These are phyloP conservation scores for Spongia lamella DNA, from an alignment of 37 sponge, comb jelly and placozoan genomes.

Conservation along the genomic window DNA sequence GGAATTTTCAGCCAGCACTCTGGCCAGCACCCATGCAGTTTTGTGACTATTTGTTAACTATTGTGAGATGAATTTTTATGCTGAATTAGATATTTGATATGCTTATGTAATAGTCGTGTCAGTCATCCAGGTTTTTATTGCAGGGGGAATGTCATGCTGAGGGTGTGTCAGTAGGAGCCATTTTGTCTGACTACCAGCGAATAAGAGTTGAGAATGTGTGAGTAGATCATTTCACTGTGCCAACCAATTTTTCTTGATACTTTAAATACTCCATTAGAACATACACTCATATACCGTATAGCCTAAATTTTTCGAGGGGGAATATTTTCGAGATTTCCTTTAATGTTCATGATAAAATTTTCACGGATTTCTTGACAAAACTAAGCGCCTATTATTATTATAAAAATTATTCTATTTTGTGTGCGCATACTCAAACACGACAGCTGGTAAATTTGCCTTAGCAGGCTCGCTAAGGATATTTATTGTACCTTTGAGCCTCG, in stretches of 20 bases:
- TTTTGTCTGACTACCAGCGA: slow-evolving; percentile 94
- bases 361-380: too few species aligned
- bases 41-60: slow-evolving; percentile 1
- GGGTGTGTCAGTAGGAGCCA: slow-evolving; percentile 92
- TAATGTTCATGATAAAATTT: too few species aligned
- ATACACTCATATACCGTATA: too few species aligned
- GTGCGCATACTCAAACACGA: too few species aligned
- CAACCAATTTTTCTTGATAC: background rate
- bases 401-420: too few species aligned
- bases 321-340: too few species aligned
- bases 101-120: background rate
- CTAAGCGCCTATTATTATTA: too few species aligned
- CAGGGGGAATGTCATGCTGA: slow-evolving; percentile 55
- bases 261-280: background rate
- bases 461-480: too few species aligned
- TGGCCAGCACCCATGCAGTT: background rate
- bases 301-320: too few species aligned
- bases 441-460: too few species aligned
- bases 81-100: background rate
- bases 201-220: slow-evolving; percentile 94
- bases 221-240: background rate
- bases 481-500: too few species aligned
- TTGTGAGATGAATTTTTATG: background rate
- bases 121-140: background rate
- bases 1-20: too few species aligned